phyloP scores from a whole-genome alignment of 2,888 invertebrate species.

The Himalopsyche tibetana region DNA sequence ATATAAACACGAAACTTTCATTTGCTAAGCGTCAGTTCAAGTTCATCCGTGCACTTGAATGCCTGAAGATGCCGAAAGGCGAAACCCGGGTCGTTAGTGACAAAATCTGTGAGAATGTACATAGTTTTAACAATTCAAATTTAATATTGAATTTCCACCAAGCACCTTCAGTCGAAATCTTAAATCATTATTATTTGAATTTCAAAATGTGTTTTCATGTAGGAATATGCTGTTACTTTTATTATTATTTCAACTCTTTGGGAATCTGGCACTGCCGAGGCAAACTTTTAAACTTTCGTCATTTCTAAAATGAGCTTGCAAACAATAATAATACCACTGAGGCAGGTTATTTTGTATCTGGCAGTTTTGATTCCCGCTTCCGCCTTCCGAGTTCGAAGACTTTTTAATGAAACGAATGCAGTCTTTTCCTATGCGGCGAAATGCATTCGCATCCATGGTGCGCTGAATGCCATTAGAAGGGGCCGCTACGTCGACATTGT shows the following conservation, averaged over 20 bases:
- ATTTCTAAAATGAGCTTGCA: constrained; percentile 27
- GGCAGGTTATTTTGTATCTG: constrained; percentile 31
- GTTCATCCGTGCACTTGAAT: too few relatives aligned
- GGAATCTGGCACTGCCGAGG: background rate
- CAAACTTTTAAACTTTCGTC: constrained; percentile 7
- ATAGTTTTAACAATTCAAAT: too few relatives aligned
- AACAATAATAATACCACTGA: constrained; percentile 14
- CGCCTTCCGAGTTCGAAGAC: constrained; percentile 11
- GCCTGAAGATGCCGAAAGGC: too few relatives aligned
- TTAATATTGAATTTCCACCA: too few relatives aligned
- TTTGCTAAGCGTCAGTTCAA: too few relatives aligned
- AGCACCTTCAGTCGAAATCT: too few relatives aligned
- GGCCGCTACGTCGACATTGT: background rate
- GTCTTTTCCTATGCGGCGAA: background rate
- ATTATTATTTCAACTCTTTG: background rate
- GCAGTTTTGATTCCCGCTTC: constrained; percentile 37
- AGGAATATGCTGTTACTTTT: background rate
- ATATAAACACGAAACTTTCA: too few relatives aligned
- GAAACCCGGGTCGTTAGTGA: too few relatives aligned
- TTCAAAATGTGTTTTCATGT: too few relatives aligned
- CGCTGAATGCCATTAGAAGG: background rate
- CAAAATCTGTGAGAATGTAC: too few relatives aligned
- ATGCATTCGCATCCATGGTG: constrained; percentile 6
- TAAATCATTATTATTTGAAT: too few relatives aligned
- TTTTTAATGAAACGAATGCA: constrained; percentile 41